Evolutionary conservation across 2,888 invertebrate species (phyloP).

Genomic region (Drosophila bunnanda): DNA sequence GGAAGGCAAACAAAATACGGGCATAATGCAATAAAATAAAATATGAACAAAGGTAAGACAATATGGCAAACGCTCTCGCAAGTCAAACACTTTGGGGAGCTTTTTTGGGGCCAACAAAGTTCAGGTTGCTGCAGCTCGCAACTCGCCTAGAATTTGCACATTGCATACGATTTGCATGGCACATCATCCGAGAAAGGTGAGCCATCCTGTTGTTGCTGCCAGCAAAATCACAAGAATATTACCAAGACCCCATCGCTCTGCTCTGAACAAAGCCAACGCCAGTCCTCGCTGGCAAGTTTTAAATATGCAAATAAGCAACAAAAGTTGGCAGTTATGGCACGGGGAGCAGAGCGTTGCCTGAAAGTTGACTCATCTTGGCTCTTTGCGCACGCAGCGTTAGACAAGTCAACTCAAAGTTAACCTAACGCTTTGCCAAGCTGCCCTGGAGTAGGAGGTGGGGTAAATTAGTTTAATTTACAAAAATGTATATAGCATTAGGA

Average conservation of each 20-base stretch:
- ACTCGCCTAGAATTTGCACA: conserved; percentile 64
- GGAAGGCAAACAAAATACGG: conserved; percentile 57
- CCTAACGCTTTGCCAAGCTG: conserved; percentile 26
- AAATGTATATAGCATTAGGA: conserved; percentile 8
- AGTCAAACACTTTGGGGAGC: conserved; percentile 64
- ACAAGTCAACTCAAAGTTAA: conserved; percentile 60
- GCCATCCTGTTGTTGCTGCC: conserved; percentile 9
- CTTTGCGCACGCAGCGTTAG: conserved; percentile 55
- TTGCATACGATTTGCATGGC: conserved; percentile 72
- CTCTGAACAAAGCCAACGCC: conserved; percentile 56
- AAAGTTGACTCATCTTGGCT: conserved; percentile 70
- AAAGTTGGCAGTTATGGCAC: conserved; percentile 51
- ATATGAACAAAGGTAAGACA: conserved; percentile 64
- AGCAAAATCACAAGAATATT: conserved; percentile 68
- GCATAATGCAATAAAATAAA: conserved; percentile 57
- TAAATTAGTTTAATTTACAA: conserved; percentile 30
- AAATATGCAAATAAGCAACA: conserved; percentile 77
- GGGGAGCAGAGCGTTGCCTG: conserved; percentile 42
- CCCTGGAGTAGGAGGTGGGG: conserved; percentile 1
- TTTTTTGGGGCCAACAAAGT: conserved; percentile 14
- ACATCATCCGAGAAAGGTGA: conserved; percentile 45
- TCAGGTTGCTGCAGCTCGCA: conserved; percentile 53
- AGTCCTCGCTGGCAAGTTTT: conserved; percentile 55
- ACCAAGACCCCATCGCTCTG: conserved; percentile 29
- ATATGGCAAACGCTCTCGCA: conserved; percentile 65